Conservation (phyloP, 2,888 invertebrate species). For the Acrocyrtus sp. region DNA sequence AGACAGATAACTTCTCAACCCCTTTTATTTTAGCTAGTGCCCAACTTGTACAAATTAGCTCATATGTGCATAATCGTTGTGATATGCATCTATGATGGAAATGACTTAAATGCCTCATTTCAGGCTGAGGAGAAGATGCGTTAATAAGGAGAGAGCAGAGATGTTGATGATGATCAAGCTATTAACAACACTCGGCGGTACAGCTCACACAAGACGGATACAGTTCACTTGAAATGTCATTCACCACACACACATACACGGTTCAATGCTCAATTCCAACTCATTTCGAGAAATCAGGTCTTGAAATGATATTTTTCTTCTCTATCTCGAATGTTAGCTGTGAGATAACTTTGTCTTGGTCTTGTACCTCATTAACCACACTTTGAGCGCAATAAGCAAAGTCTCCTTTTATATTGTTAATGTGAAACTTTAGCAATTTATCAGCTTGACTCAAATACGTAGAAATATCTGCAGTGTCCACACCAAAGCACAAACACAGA, state of each 20-base stretch:
- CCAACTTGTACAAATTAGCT: neutral
- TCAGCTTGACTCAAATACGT: no score
- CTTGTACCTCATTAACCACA: neutral
- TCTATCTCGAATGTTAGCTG: neutral
- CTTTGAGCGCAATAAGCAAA: neutral
- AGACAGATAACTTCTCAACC: conserved; percentile 38
- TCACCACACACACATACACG: conserved; percentile 19
- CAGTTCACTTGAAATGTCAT: conserved; percentile 34
- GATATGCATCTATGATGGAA: no score
- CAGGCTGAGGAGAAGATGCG: neutral
- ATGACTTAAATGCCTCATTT: no score
- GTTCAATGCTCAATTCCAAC: conserved; percentile 17
- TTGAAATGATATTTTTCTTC: no score
- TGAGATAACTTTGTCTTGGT: neutral
- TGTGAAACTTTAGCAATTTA: no score
- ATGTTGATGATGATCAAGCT: conserved; percentile 26
- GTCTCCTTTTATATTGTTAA: no score
- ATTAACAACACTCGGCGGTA: conserved; percentile 48
- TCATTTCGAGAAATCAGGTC: neutral
- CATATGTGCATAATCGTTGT: no score
- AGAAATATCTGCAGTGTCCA: no score
- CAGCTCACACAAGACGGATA: conserved; percentile 6
- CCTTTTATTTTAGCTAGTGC: neutral
- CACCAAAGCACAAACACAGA: no score
- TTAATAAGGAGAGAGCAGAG: neutral